Percentiles rank a stretch among this genome's conserved stretches.
Evolutionary conservation across 2,888 invertebrate species (phyloP).

Genomic region (Anoplius nigerrimus): DNA sequence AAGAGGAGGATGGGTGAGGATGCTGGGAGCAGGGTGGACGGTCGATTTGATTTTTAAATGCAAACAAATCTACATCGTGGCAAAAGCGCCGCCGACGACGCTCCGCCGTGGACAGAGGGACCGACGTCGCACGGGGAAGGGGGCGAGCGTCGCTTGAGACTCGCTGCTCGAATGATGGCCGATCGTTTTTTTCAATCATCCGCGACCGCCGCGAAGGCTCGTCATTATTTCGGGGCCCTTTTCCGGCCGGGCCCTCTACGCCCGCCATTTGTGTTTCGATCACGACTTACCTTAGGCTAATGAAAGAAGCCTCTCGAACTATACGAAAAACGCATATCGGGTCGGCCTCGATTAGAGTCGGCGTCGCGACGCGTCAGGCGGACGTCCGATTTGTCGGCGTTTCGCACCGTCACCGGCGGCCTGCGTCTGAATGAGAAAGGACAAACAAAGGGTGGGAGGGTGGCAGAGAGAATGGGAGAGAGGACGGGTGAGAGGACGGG

Average conservation of each 20-base stretch:
- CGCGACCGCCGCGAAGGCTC: slow-evolving; percentile 37
- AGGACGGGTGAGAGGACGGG: background rate
- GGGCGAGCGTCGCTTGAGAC: slow-evolving; percentile 35
- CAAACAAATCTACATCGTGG: slow-evolving; percentile 74
- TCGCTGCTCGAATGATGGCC: slow-evolving; percentile 1
- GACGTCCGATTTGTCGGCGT: no score
- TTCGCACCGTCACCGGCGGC: no score
- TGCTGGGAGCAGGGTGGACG: slow-evolving; percentile 21
- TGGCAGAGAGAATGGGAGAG: no score
- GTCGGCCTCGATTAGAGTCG: no score
- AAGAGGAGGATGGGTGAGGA: slow-evolving; percentile 2
- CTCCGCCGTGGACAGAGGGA: slow-evolving; percentile 41
- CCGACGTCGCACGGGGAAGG: slow-evolving; percentile 23
- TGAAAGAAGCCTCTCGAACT: no score
- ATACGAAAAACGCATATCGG: no score
- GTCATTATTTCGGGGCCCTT: slow-evolving; percentile 38
- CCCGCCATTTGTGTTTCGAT: no score
- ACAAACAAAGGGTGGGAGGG: no score
- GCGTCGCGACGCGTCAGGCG: no score
- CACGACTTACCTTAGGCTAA: no score
- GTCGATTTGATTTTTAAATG: slow-evolving; percentile 74
- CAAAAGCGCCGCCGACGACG: slow-evolving; percentile 71
- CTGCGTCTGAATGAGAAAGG: no score
- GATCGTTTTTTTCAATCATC: slow-evolving; percentile 61
- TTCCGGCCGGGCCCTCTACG: slow-evolving; percentile 3